Percentiles rank a stretch among this genome's conserved stretches.
These are phyloP conservation scores for Gallinago solitaria DNA, from an alignment of 2,797 vertebrate genomes.

Conservation along the genomic window DNA sequence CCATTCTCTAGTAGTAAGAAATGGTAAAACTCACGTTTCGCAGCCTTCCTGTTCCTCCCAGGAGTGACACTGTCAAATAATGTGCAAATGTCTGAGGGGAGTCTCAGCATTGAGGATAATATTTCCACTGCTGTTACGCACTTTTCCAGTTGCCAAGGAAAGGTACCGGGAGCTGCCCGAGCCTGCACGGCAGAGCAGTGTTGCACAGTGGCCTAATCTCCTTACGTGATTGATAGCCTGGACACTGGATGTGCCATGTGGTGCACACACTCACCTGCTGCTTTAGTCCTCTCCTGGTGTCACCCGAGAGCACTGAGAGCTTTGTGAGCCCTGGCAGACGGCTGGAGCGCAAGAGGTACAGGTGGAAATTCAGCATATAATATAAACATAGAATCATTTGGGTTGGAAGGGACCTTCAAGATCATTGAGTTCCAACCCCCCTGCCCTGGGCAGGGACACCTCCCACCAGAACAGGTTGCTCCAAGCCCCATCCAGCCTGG, in stretches of 20 bases:
- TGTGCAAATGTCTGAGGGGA: not conserved
- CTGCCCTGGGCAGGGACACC: no score
- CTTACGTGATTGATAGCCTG: not conserved
- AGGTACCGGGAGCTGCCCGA: not conserved
- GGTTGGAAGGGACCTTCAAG: no score
- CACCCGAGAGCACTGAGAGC: not conserved
- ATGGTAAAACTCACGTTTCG: constrained; percentile 53
- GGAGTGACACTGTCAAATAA: constrained; percentile 30
- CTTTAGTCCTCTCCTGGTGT: not conserved
- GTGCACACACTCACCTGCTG: not conserved
- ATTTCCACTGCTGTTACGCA: not conserved
- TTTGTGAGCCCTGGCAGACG: not conserved
- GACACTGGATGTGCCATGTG: not conserved
- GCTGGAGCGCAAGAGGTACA: not conserved
- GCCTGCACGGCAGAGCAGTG: not conserved
- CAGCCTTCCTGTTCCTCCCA: constrained; percentile 24
- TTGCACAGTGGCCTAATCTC: constrained; percentile 32
- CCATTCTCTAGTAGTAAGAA: not conserved
- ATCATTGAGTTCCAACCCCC: no score
- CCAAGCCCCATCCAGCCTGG: no score
- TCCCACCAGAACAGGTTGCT: no score
- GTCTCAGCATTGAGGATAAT: constrained; percentile 25
- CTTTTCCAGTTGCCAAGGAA: constrained; percentile 5
- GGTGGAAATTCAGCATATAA: constrained; percentile 25
- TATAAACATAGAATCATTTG: no score